phyloP scores from a whole-genome alignment of 2,888 invertebrate genomes.

The Aphodius sticticus region DNA sequence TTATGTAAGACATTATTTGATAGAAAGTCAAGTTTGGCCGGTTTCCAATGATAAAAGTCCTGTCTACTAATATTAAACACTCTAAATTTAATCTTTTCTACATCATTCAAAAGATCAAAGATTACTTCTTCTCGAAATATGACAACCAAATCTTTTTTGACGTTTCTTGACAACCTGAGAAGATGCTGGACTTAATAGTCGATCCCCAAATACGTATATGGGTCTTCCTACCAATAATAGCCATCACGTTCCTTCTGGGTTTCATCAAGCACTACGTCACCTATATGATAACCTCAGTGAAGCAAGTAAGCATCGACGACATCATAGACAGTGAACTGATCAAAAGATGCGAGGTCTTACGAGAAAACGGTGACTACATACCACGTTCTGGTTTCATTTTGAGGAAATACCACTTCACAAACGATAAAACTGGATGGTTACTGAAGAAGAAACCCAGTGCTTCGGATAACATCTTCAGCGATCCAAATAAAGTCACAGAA shows the following conservation, averaged over 20 bases:
- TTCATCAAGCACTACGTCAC: constrained; percentile 98
- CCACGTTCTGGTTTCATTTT: constrained; percentile 88
- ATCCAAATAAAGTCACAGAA: constrained; percentile 94
- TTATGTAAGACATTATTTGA: too few species aligned
- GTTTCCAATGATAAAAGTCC: background rate
- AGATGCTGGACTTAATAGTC: constrained; percentile 78
- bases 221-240: constrained; percentile 98
- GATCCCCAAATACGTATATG: constrained; percentile 97
- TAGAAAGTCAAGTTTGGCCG: too few species aligned
- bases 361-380: constrained; percentile 96
- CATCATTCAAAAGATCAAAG: background rate
- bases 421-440: constrained; percentile 86
- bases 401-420: constrained; percentile 91
- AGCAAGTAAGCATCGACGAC: constrained; percentile 91
- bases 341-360: constrained; percentile 85
- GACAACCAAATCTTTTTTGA: background rate
- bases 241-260: constrained; percentile 97
- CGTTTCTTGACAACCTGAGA: background rate
- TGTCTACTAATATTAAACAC: too few species aligned
- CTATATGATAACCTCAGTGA: constrained; percentile 86
- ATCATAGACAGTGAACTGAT: constrained; percentile 95
- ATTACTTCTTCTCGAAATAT: background rate
- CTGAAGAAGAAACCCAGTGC: constrained; percentile 83
- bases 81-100: too few species aligned
- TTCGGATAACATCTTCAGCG: constrained; percentile 52